These are phyloP conservation scores for Anagyrus pseudococci DNA, from an alignment of 2,888 invertebrate species.

Conservation along the genomic window DNA sequence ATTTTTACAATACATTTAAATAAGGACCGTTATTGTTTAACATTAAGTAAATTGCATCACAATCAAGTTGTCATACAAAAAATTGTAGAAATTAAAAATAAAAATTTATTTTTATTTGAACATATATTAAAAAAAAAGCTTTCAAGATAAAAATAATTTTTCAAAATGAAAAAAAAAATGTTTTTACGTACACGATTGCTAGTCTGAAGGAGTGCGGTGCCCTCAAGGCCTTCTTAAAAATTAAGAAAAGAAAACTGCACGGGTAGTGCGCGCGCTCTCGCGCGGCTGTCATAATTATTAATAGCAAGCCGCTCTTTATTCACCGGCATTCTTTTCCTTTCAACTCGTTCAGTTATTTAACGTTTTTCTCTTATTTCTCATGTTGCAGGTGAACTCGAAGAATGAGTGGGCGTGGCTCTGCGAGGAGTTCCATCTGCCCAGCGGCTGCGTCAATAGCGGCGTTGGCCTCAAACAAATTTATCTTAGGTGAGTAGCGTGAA, in stretches of 20 bases:
- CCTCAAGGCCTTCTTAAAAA: neutral
- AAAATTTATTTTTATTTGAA: no score
- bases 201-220: no score
- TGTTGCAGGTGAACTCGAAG: slow-evolving; percentile 80
- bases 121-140: no score
- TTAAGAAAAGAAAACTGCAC: neutral
- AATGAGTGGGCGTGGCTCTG: slow-evolving; percentile 88
- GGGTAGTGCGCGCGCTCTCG: neutral
- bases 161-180: no score
- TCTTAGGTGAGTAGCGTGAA: slow-evolving; percentile 68
- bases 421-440: slow-evolving; percentile 77
- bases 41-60: no score
- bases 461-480: slow-evolving; percentile 86
- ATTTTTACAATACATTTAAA: no score
- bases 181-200: no score
- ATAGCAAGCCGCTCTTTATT: neutral
- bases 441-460: slow-evolving; percentile 87
- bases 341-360: neutral
- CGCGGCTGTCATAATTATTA: slow-evolving; percentile 8
- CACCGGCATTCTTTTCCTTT: neutral
- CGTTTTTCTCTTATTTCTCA: neutral
- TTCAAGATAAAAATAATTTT: no score
- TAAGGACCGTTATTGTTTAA: no score
- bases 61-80: no score
- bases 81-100: no score